Conservation (phyloP, 2,888 invertebrate species). For the Euphydryas editha region DNA sequence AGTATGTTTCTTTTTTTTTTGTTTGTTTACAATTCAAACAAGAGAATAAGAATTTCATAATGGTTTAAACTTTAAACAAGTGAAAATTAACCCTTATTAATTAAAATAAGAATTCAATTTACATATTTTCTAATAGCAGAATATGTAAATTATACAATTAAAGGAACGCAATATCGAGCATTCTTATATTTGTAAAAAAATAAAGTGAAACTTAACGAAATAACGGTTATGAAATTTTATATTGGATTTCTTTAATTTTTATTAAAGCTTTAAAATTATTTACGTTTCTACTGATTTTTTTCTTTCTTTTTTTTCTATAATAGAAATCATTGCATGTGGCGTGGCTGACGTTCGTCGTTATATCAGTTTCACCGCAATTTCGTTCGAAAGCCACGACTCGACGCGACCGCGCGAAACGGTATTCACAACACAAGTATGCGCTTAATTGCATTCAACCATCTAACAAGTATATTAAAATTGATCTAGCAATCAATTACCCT, state of each 20-base stretch:
- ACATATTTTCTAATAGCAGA: too few species aligned
- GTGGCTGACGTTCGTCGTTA: slow-evolving; percentile 59
- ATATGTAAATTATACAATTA: too few species aligned
- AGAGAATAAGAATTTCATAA: background rate
- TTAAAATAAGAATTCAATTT: too few species aligned
- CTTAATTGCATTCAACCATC: slow-evolving; percentile 70
- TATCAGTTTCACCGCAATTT: slow-evolving; percentile 75
- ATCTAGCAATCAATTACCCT: slow-evolving; percentile 61
- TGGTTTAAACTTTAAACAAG: background rate
- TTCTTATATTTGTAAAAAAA: too few species aligned
- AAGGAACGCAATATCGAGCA: too few species aligned
- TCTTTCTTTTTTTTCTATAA: slow-evolving; percentile 19
- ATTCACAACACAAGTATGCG: slow-evolving; percentile 67
- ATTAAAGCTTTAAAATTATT: background rate
- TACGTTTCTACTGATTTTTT: slow-evolving; percentile 1
- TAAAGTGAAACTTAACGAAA: background rate
- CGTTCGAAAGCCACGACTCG: slow-evolving; percentile 67
- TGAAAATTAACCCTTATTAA: too few species aligned
- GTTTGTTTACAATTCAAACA: too few species aligned
- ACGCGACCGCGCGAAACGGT: slow-evolving; percentile 72
- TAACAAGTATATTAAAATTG: slow-evolving; percentile 66
- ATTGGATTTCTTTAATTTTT: background rate
- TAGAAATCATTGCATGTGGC: slow-evolving; percentile 49
- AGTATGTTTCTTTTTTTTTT: background rate
- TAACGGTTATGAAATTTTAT: background rate